Evolutionary conservation across 1,140 invertebrate genomes (phyloP), one percentile per base, ranked within the genome.

Genomic region (Colletes gigas): DNA sequence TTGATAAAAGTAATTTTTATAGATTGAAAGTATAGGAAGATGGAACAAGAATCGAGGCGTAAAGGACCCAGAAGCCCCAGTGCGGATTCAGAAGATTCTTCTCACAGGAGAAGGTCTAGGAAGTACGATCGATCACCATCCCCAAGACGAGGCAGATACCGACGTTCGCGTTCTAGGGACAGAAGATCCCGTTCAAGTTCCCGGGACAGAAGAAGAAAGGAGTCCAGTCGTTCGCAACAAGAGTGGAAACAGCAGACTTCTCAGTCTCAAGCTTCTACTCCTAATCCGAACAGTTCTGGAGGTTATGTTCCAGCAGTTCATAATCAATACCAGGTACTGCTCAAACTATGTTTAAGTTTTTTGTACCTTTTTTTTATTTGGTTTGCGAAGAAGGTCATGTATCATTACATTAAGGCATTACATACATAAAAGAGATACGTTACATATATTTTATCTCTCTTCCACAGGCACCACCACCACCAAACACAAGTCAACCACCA

Each of bases 101-200:
- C 91, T 0, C 91, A 92, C 54, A 89, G 91, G 47, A 91, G 92
- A 81, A 76, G 92, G 60, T 89, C 89, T 8, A 83, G 92, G 17
- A 93, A 93, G 39, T 93, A 93, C 41, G 92, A 93, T 41, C 82
- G 92, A 63, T 93, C 93, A 5, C 92, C 92, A 10, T 93, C 93
- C 1, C 93, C 93, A 0, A 89, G 93, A 67, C 85, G 93, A 76
- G 88, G 84, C 0, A 83, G 92, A 67, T 93, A 93, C 47, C 87
- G 92, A 15, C 87, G 92, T 66, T 93, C 93, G 0, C 79, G 92
- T 4, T 93, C 92, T 0, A 82, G 91, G 30, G 92, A 92, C n/a
- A 83, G 92, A 78, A 85, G 89, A 68, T 92, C 93, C 0, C 90
- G 90, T 65, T 86, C 91, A 1, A 87, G 84, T 69, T 92, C 92